These are phyloP conservation scores for Silurus asotus DNA, from an alignment of 2,113 vertebrate genomes.

Conservation along the genomic window DNA sequence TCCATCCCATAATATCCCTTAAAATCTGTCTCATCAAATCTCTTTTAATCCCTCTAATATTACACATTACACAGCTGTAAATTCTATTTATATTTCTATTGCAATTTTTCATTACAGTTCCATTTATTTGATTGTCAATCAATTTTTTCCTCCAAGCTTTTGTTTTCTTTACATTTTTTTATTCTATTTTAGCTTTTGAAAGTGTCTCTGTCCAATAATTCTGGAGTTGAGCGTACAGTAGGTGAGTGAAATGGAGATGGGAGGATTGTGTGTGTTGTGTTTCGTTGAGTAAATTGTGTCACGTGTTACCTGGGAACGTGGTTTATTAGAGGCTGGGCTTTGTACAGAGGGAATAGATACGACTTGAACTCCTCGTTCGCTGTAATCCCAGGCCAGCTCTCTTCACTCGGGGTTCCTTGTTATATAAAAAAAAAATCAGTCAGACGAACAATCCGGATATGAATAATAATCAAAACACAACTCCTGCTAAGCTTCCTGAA, in stretches of 20 bases:
- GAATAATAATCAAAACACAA: slow-evolving; percentile 16
- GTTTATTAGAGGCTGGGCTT: slow-evolving; percentile 84
- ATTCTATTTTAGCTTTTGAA: too few relatives aligned
- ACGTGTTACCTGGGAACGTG: slow-evolving; percentile 86
- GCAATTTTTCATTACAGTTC: too few relatives aligned
- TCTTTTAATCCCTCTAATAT: too few relatives aligned
- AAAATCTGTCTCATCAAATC: too few relatives aligned
- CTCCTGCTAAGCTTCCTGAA: not conserved
- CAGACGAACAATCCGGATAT: not conserved
- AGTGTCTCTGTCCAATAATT: not conserved
- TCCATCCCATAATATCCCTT: too few relatives aligned
- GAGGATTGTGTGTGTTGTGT: not conserved
- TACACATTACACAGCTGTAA: too few relatives aligned
- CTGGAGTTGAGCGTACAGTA: not conserved
- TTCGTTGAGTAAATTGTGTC: not conserved
- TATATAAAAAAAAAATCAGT: slow-evolving; percentile 23
- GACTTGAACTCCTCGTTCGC: slow-evolving; percentile 84
- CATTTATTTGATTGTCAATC: too few relatives aligned
- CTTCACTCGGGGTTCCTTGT: slow-evolving; percentile 88
- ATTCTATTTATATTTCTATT: too few relatives aligned
- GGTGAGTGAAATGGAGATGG: not conserved
- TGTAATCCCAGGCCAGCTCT: slow-evolving; percentile 85
- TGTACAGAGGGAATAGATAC: slow-evolving; percentile 84
- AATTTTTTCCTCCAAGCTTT: too few relatives aligned
- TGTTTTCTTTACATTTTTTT: too few relatives aligned